Conservation (phyloP, 1,140 invertebrate species). For the Plodia interpunctella region DNA sequence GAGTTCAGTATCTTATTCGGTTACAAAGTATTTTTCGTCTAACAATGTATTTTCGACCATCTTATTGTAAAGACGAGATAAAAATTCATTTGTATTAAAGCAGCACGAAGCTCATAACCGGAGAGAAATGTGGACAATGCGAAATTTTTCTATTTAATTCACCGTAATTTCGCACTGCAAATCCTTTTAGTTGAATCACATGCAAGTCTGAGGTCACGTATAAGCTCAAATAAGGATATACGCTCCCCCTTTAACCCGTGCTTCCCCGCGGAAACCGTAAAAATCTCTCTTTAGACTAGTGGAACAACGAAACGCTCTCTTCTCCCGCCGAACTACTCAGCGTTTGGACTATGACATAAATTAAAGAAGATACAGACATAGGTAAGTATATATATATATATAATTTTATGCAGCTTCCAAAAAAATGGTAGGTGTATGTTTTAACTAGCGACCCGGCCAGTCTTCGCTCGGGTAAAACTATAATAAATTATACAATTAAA, state of each 20-base stretch:
- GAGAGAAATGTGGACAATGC: neutral
- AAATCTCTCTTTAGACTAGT: slow-evolving; percentile 45
- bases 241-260: slow-evolving; percentile 14
- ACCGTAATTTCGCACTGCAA: slow-evolving; percentile 22
- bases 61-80: too few relatives aligned
- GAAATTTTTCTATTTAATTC: slow-evolving; percentile 16
- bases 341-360: slow-evolving; percentile 14
- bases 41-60: too few relatives aligned
- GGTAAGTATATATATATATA: neutral
- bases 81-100: too few relatives aligned
- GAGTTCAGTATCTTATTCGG: too few relatives aligned
- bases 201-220: slow-evolving; percentile 53
- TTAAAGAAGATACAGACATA: neutral
- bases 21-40: too few relatives aligned
- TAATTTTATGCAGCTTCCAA: too few relatives aligned
- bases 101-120: neutral
- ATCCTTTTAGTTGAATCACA: slow-evolving; percentile 33
- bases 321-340: slow-evolving; percentile 29
- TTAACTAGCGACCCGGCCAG: too few relatives aligned
- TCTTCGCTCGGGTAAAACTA: too few relatives aligned
- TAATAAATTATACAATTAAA: too few relatives aligned
- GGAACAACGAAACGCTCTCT: slow-evolving; percentile 52
- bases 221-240: slow-evolving; percentile 54
- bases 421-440: too few relatives aligned
- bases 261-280: slow-evolving; percentile 33